Conservation (phyloP, 2,797 vertebrate species). For the Acipenser ruthenus region DNA sequence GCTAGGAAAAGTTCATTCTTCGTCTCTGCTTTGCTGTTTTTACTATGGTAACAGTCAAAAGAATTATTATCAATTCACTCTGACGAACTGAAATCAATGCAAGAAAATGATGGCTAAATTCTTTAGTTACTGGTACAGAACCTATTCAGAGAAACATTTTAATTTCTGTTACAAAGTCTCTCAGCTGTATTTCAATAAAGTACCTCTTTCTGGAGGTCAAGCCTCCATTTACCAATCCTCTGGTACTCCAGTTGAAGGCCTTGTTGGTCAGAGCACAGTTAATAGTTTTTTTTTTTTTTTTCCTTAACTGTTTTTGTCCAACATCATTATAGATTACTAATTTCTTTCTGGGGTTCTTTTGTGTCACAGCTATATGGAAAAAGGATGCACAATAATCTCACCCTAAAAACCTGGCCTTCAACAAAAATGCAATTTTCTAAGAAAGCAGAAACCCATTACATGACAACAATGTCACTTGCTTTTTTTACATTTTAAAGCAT, state of each 20-base stretch:
- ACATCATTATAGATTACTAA: slow-evolving; percentile 66
- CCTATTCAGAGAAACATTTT: slow-evolving; percentile 55
- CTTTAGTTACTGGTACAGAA: slow-evolving; percentile 34
- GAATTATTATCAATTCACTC: slow-evolving; percentile 21
- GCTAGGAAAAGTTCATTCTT: slow-evolving; percentile 10
- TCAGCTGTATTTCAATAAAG: slow-evolving; percentile 59
- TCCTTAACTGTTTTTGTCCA: slow-evolving; percentile 59
- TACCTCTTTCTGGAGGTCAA: slow-evolving; percentile 67
- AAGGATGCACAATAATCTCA: slow-evolving; percentile 43
- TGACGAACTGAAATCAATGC: slow-evolving; percentile 23
- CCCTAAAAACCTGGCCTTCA: slow-evolving; percentile 56
- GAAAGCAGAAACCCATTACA: slow-evolving; percentile 45
- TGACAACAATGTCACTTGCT: slow-evolving; percentile 43
- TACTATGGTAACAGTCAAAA: slow-evolving; percentile 10
- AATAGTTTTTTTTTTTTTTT: slow-evolving; percentile 72
- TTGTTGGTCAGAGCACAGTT: slow-evolving; percentile 75
- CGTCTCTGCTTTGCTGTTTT: neutral
- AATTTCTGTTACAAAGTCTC: slow-evolving; percentile 68
- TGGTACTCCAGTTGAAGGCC: slow-evolving; percentile 76
- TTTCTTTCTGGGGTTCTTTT: slow-evolving; percentile 58
- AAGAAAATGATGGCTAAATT: slow-evolving; percentile 32
- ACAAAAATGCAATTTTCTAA: slow-evolving; percentile 65
- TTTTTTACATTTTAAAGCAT: slow-evolving; percentile 38
- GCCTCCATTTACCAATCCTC: slow-evolving; percentile 61
- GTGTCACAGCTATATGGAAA: slow-evolving; percentile 47